Evolutionary conservation across 2,113 vertebrate species (phyloP), one percentile per base, ranked within the genome.

Genomic region (Heteronetta atricapilla): DNA sequence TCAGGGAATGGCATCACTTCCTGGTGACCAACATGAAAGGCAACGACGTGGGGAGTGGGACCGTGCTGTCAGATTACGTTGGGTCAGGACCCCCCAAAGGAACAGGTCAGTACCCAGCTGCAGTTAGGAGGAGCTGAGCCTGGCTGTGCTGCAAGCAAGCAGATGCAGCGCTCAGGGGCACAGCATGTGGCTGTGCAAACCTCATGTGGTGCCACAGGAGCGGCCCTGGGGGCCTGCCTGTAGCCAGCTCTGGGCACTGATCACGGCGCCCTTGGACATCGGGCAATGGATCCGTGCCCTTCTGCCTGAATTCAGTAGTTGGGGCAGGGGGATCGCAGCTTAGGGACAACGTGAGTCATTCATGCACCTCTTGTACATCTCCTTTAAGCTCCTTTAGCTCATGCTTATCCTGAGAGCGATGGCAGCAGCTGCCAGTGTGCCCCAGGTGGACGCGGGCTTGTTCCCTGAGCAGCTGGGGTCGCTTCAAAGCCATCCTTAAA

Each of bases 1-100:
- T 4, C 64, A 99, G 99, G 95, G 99, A 99, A 66, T 99, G 99
- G 99, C 99, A 99, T 80, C 99, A 99, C 93, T 99, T 99, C 74
- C 95, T 99, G 91, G 98, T 99, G 88, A 98, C 99, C 94, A 99
- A 99, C 97, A 99, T 99, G 98, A 99, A 99, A 72, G 99, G 99
- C n/a, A 99, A 98, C 3, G 95, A 99, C 1, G 95, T 99, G 59
- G 94, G 96, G 63, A 99, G 98, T 1, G 99, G 99, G 28, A 96
- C 95, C 0, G 98, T 99, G 81, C 97, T 99, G 94, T 99, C 99
- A 0, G 99, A 99, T 94, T 99, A 99, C 0, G 98, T 99, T 2
- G 99, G 99, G 73, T 99, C 99, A 0, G 99, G 98, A 10, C 99
- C 99, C 46, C 99, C 99, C 6, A 98, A 99, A 88, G 99, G 98